Conservation (phyloP, 2,888 invertebrate genomes). For the Pogonocherus hispidulus region DNA sequence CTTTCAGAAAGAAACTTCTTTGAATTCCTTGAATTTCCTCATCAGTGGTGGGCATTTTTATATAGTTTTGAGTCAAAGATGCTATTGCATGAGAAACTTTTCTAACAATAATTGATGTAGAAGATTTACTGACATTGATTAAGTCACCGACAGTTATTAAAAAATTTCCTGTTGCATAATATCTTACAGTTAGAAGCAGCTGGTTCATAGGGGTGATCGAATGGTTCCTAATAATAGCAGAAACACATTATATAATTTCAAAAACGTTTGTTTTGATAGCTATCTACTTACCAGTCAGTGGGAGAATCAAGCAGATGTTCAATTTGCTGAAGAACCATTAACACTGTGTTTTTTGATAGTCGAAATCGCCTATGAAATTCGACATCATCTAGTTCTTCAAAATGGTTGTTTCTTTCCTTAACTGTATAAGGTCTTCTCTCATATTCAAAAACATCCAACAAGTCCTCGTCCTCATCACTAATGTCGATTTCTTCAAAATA, state of each 20-base stretch:
- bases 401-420: conserved; percentile 1
- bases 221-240: too few relatives aligned
- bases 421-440: too few relatives aligned
- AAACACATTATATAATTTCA: too few relatives aligned
- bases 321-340: conserved; percentile 10
- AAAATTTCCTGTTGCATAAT: too few relatives aligned
- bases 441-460: too few relatives aligned
- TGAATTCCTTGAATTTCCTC: neutral
- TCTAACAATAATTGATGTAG: neutral
- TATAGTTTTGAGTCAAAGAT: conserved; percentile 8
- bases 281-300: conserved; percentile 9
- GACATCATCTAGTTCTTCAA: conserved; percentile 10
- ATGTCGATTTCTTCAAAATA: too few relatives aligned
- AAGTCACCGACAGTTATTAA: neutral
- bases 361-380: conserved; percentile 20
- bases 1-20: neutral
- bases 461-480: too few relatives aligned
- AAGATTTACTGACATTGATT: conserved; percentile 15
- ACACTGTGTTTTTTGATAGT: conserved; percentile 17
- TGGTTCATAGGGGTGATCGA: too few relatives aligned
- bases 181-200: too few relatives aligned
- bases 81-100: conserved; percentile 22
- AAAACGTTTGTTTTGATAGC: neutral
- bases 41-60: conserved; percentile 5
- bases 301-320: conserved; percentile 20